These are phyloP conservation scores for Halcyon senegalensis DNA, from an alignment of 2,113 vertebrate species.

Conservation along the genomic window DNA sequence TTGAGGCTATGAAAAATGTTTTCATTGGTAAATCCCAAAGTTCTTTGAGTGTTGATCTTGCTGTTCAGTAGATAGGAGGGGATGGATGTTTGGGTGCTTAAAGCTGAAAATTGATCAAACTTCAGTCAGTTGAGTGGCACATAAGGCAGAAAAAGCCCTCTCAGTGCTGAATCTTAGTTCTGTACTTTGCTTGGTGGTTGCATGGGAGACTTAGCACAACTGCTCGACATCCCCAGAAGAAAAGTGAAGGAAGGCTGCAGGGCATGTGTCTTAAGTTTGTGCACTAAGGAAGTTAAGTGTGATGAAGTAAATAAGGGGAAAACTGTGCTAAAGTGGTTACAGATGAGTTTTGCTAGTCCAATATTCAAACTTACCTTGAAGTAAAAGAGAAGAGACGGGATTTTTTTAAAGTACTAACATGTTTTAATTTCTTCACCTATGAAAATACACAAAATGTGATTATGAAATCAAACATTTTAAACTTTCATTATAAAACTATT, in stretches of 20 bases:
- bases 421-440: background rate
- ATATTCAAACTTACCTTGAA: background rate
- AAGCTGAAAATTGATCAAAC: background rate
- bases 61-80: background rate
- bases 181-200: background rate
- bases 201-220: background rate
- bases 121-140: background rate
- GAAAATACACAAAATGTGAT: background rate
- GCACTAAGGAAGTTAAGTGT: background rate
- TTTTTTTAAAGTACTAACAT: fast-evolving
- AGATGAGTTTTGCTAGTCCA: background rate
- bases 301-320: background rate
- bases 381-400: background rate
- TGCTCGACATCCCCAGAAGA: background rate
- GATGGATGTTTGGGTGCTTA: fast-evolving
- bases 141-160: background rate
- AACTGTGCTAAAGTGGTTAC: background rate
- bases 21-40: background rate
- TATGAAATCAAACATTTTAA: background rate
- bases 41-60: background rate
- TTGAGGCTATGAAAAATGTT: background rate
- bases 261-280: background rate
- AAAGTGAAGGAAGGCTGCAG: background rate
- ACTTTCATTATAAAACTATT: background rate
- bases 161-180: background rate